phyloP scores from a whole-genome alignment of 2,113 vertebrate species.

The Protomyctophum bolini region DNA sequence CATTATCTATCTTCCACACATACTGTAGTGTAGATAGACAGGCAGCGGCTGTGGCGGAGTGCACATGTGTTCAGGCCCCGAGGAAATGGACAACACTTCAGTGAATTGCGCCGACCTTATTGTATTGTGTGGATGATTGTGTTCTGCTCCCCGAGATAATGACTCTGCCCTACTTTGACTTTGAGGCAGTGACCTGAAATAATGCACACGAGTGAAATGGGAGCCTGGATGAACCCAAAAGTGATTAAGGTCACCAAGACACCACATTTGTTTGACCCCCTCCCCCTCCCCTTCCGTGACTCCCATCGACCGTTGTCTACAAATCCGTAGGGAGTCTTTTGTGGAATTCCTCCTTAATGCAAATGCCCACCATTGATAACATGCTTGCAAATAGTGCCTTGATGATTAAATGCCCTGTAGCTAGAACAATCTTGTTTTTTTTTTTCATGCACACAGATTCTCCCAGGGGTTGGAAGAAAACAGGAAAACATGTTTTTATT shows the following conservation, averaged over 20 bases:
- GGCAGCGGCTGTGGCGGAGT: slow-evolving; percentile 31
- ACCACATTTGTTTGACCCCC: slow-evolving; percentile 77
- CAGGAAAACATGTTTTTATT: slow-evolving; percentile 4
- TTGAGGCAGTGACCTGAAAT: slow-evolving; percentile 83
- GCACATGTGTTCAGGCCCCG: slow-evolving; percentile 64
- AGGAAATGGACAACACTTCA: slow-evolving; percentile 77
- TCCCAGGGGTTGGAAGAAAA: slow-evolving; percentile 18
- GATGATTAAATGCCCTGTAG: slow-evolving; percentile 59
- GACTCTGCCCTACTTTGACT: slow-evolving; percentile 82
- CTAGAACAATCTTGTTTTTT: slow-evolving; percentile 23
- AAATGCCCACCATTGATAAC: slow-evolving; percentile 60
- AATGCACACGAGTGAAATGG: slow-evolving; percentile 79
- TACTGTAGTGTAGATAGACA: slow-evolving; percentile 22
- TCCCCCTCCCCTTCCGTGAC: slow-evolving; percentile 13
- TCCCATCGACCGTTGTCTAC: slow-evolving; percentile 65
- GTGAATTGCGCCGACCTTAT: slow-evolving; percentile 78
- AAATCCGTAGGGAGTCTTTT: slow-evolving; percentile 69
- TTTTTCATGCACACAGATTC: slow-evolving; percentile 26
- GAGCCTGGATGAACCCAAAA: slow-evolving; percentile 77
- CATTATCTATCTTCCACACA: slow-evolving; percentile 49
- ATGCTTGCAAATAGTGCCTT: slow-evolving; percentile 30
- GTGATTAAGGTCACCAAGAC: slow-evolving; percentile 82
- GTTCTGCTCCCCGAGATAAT: slow-evolving; percentile 80
- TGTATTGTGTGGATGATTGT: slow-evolving; percentile 82
- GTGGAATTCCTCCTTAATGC: slow-evolving; percentile 59